Percentiles rank a stretch among this genome's conserved stretches.
Evolutionary conservation across 1,140 invertebrate species (phyloP).

Genomic region (Aplysia californica): DNA sequence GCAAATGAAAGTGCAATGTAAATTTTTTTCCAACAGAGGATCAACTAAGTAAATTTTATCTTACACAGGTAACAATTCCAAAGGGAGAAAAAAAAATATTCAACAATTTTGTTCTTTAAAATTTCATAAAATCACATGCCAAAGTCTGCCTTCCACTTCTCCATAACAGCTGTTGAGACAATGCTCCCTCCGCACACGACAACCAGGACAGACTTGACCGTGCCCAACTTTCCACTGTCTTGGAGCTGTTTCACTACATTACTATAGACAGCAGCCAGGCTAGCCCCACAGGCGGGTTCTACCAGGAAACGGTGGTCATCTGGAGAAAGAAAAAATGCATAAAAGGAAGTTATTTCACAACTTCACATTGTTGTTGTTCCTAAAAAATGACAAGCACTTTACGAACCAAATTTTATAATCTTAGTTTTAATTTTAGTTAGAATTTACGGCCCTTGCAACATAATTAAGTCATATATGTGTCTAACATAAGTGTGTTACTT

Average conservation of each 20-base stretch:
- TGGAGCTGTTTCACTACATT: conserved; percentile 55
- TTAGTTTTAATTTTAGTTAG: background rate
- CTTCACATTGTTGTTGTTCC: background rate
- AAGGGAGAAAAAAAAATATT: too few species aligned
- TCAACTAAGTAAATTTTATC: background rate
- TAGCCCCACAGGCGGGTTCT: conserved; percentile 71
- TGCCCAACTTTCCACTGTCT: conserved; percentile 50
- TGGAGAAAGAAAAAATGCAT: conserved; percentile 27
- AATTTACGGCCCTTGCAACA: background rate
- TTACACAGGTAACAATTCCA: background rate
- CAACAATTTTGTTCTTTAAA: too few species aligned
- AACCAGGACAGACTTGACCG: conserved; percentile 64
- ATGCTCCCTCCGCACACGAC: conserved; percentile 71
- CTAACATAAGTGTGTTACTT: too few species aligned
- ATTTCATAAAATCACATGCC: conserved; percentile 35
- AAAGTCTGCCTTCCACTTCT: conserved; percentile 62
- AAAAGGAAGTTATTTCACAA: background rate
- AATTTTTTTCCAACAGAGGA: background rate
- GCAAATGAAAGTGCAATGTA: background rate
- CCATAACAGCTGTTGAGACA: conserved; percentile 63
- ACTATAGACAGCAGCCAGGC: conserved; percentile 68
- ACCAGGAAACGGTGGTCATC: conserved; percentile 69
- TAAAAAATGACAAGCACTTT: background rate
- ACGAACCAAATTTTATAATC: background rate
- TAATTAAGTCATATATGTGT: too few species aligned